These are phyloP conservation scores for Antidorcas marsupialis DNA, from an alignment of 2,113 vertebrate genomes.

Conservation along the genomic window DNA sequence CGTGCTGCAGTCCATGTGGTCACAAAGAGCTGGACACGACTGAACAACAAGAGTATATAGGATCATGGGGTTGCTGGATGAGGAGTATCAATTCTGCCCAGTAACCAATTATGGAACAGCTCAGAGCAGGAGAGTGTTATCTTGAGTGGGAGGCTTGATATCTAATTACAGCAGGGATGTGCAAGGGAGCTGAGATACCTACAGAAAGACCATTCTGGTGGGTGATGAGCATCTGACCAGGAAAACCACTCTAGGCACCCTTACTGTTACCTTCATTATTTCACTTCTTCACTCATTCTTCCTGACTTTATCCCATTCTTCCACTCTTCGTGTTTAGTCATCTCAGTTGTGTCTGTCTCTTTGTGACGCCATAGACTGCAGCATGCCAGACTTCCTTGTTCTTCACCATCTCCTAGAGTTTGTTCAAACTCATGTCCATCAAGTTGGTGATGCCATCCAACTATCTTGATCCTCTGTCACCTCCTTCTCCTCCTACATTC, in stretches of 20 bases:
- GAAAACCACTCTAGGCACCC: neutral
- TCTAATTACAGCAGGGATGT: fast-evolving
- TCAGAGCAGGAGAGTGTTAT: neutral
- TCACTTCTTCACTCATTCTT: neutral
- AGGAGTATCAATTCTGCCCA: neutral
- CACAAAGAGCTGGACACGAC: fast-evolving
- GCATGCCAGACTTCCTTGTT: neutral
- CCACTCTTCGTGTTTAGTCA: neutral
- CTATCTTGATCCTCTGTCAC: neutral
- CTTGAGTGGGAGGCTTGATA: neutral
- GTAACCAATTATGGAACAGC: neutral
- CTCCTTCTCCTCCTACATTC: neutral
- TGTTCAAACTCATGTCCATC: neutral
- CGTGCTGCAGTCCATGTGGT: fast-evolving
- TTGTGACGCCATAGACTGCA: neutral
- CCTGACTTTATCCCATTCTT: neutral
- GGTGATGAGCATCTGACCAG: neutral
- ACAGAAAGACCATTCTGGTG: neutral
- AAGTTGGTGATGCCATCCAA: neutral
- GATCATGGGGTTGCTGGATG: neutral
- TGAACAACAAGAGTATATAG: neutral
- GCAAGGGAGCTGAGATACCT: neutral
- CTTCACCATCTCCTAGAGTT: neutral
- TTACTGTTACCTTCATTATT: neutral
- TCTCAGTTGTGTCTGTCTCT: neutral